phyloP scores from a whole-genome alignment of 2,797 vertebrate species.

The Cossypha dichroa region DNA sequence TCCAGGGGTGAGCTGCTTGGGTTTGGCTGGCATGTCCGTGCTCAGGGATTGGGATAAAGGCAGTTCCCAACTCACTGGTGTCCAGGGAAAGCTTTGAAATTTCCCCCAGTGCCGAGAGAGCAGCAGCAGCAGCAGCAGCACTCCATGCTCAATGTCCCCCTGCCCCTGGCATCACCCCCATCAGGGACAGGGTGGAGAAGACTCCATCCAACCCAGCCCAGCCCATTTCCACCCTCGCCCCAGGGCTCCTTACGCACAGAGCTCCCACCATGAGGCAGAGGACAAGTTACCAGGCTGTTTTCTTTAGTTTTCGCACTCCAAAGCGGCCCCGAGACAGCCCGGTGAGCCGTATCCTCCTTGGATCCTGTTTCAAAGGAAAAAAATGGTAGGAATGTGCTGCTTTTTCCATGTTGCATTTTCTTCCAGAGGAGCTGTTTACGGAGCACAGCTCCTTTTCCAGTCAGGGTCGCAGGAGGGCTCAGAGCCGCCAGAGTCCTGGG shows the following conservation, averaged over 20 bases:
- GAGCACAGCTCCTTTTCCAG: background rate
- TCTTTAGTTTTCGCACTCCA: background rate
- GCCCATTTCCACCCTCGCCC: background rate
- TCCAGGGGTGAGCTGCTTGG: accelerated
- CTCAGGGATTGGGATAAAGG: background rate
- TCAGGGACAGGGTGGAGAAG: background rate
- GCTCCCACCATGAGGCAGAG: conserved; percentile 12
- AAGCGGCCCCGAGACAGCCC: background rate
- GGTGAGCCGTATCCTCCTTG: background rate
- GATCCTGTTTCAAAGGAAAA: background rate
- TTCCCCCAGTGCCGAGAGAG: accelerated
- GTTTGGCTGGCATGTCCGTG: background rate
- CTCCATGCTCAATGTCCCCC: accelerated
- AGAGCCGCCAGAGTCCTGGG: background rate
- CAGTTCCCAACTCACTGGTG: background rate
- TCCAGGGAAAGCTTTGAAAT: background rate
- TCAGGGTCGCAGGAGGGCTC: background rate
- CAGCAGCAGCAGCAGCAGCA: background rate
- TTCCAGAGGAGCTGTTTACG: background rate
- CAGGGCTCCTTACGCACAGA: background rate
- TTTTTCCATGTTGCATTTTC: conserved; percentile 10
- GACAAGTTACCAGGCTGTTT: background rate
- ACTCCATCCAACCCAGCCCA: background rate
- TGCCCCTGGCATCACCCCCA: background rate
- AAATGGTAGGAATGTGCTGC: conserved; percentile 25